A percentile compares a stretch with the other conserved stretches of the same genome.
phyloP scores from a whole-genome alignment of 2,113 vertebrate species.

The Scophthalmus maximus region DNA sequence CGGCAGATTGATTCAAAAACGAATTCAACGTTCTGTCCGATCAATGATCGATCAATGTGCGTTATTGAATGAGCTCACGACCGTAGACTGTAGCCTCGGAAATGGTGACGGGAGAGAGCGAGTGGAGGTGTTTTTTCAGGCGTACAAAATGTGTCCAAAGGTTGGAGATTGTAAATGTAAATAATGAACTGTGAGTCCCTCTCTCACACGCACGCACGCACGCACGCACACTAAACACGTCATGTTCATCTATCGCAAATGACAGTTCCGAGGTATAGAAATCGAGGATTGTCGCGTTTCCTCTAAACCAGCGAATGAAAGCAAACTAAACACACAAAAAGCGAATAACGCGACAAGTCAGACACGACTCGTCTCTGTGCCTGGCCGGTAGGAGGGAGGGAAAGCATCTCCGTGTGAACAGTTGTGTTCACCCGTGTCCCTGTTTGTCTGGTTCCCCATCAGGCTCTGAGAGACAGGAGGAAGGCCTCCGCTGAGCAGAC shows the following conservation, averaged over 20 bases:
- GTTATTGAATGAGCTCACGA: background rate
- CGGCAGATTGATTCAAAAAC: no score
- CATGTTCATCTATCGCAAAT: background rate
- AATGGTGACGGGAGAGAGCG: background rate
- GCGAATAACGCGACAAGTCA: no score
- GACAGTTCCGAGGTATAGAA: background rate
- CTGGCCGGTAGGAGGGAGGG: no score
- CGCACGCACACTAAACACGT: background rate
- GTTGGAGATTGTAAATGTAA: conserved; percentile 2
- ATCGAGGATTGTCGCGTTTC: background rate
- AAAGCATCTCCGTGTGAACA: no score
- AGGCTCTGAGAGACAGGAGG: conserved; percentile 67
- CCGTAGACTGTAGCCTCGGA: background rate
- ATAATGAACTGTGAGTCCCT: background rate
- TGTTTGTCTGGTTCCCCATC: background rate
- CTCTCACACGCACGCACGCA: background rate
- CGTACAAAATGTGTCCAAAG: background rate
- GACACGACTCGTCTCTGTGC: no score
- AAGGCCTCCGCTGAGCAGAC: conserved; percentile 36
- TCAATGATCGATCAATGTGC: background rate
- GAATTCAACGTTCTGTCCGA: no score
- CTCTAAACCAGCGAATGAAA: background rate
- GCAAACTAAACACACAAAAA: background rate
- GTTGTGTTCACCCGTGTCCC: background rate
- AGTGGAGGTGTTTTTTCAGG: background rate